These are phyloP conservation scores for Isurus oxyrinchus DNA, from an alignment of 2,113 vertebrate species.

Conservation along the genomic window DNA sequence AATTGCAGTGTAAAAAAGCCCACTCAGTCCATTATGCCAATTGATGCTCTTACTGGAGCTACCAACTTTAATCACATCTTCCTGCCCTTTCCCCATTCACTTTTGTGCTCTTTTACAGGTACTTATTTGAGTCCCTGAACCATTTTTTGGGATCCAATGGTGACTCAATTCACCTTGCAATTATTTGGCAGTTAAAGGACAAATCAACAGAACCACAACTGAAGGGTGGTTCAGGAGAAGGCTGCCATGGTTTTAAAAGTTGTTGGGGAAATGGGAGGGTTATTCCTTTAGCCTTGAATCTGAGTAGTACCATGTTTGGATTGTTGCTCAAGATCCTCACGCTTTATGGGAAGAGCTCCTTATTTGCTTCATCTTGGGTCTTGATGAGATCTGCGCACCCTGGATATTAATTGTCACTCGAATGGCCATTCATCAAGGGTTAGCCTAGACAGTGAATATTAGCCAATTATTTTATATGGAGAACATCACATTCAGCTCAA, in stretches of 20 bases:
- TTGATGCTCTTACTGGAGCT: not conserved
- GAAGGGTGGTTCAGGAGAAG: not conserved
- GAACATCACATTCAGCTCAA: not conserved
- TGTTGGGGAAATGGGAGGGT: not conserved
- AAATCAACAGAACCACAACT: not conserved
- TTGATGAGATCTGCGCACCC: not conserved
- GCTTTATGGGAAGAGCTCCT: not conserved
- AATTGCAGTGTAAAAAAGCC: not conserved
- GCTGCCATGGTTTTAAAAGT: not conserved
- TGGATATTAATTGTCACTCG: not conserved
- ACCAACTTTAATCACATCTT: not conserved
- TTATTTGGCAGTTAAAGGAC: not conserved
- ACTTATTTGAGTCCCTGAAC: not conserved
- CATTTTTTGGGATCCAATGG: not conserved
- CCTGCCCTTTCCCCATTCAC: not conserved
- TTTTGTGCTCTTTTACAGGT: not conserved
- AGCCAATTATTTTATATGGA: not conserved
- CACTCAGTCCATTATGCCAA: not conserved
- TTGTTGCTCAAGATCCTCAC: not conserved
- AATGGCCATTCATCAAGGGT: not conserved
- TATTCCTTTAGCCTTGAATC: not conserved
- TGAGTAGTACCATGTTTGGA: not conserved
- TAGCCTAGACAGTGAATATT: not conserved
- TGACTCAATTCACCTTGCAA: not conserved
- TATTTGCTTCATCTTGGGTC: not conserved